These are phyloP conservation scores for Drosophila bocki DNA, from an alignment of 1,140 invertebrate species.

Conservation along the genomic window DNA sequence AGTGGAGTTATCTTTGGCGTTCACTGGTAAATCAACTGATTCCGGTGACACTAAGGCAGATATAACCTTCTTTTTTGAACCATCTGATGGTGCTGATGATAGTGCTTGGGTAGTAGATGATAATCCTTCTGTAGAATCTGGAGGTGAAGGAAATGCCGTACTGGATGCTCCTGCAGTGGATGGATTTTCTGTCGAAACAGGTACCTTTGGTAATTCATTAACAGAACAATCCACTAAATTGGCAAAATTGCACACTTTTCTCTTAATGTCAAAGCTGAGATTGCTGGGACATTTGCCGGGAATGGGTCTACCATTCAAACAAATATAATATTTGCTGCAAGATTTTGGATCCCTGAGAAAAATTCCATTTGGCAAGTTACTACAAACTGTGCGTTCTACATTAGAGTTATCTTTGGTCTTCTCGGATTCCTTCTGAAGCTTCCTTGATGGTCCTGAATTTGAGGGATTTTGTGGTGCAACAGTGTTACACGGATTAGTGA, in stretches of 20 bases:
- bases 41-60: background rate
- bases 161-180: background rate
- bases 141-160: background rate
- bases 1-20: background rate
- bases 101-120: background rate
- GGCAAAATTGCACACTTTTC: conserved; percentile 61
- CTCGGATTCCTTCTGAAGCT: too few species aligned
- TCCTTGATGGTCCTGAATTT: background rate
- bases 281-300: conserved; percentile 35
- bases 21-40: too few species aligned
- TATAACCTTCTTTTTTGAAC: background rate
- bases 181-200: background rate
- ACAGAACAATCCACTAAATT: conserved; percentile 51
- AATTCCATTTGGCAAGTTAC: conserved; percentile 34
- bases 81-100: background rate
- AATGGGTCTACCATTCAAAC: conserved; percentile 38
- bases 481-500: background rate
- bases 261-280: conserved; percentile 57
- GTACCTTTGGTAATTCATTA: background rate
- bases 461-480: background rate
- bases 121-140: background rate
- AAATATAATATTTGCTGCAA: conserved; percentile 55
- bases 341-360: conserved; percentile 35
- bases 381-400: background rate
- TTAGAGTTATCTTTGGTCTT: background rate